phyloP scores from a whole-genome alignment of 1,140 invertebrate genomes.

The Brachystomella parvula region DNA sequence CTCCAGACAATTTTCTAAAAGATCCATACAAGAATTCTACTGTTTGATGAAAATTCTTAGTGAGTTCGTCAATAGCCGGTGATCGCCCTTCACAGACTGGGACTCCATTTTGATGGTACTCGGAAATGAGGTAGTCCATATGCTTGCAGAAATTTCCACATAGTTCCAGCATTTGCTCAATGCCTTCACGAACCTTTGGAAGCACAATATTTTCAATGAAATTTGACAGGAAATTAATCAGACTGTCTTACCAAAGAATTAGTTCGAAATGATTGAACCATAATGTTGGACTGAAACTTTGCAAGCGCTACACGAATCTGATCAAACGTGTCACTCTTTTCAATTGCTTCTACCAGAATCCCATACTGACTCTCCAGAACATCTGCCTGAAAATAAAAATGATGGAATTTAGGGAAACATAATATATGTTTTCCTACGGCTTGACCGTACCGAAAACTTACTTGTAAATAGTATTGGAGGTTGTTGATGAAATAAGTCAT shows the following conservation, averaged over 20 bases:
- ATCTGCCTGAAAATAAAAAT: slow-evolving; percentile 26
- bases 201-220: too few relatives aligned
- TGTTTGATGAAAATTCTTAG: slow-evolving; percentile 20
- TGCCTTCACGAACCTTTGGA: slow-evolving; percentile 9
- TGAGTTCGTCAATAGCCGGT: slow-evolving; percentile 21
- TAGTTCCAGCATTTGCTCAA: not conserved
- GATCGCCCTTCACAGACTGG: slow-evolving; percentile 34
- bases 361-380: slow-evolving; percentile 33
- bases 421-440: too few relatives aligned
- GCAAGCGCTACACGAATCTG: slow-evolving; percentile 32
- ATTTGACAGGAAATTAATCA: too few relatives aligned
- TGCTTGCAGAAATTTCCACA: slow-evolving; percentile 24
- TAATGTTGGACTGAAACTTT: slow-evolving; percentile 31
- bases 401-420: not conserved
- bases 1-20: slow-evolving; percentile 20
- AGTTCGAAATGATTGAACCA: slow-evolving; percentile 32
- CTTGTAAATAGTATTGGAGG: slow-evolving; percentile 36
- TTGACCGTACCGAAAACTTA: slow-evolving; percentile 15
- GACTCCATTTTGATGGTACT: slow-evolving; percentile 19
- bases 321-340: slow-evolving; percentile 37
- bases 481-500: slow-evolving; percentile 36
- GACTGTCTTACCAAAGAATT: slow-evolving; percentile 15
- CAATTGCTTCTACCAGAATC: slow-evolving; percentile 20
- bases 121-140: slow-evolving; percentile 23
- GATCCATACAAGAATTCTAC: slow-evolving; percentile 32